Evolutionary conservation across 2,888 invertebrate genomes (phyloP).

Genomic region (Hypsopygia costalis): DNA sequence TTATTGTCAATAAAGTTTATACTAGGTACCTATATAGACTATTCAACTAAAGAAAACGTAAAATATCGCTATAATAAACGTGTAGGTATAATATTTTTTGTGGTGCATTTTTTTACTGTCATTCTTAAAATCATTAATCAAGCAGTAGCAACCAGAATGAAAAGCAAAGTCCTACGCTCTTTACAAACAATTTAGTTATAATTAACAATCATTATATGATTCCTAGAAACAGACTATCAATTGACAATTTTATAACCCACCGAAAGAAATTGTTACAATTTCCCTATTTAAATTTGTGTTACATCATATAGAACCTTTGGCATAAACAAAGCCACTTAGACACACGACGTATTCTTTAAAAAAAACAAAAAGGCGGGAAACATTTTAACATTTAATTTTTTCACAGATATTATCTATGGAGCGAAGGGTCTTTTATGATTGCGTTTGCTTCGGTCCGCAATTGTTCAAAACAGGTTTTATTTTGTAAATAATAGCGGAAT

Average conservation of each 20-base stretch:
- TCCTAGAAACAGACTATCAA: constrained; percentile 13
- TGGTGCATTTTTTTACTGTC: too few species aligned
- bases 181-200: constrained; percentile 3
- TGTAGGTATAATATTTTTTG: too few species aligned
- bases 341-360: constrained; percentile 25
- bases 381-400: constrained; percentile 61
- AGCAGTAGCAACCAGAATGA: too few species aligned
- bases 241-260: constrained; percentile 30
- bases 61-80: too few species aligned
- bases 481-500: constrained; percentile 38
- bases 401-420: constrained; percentile 4
- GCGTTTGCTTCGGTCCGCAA: constrained; percentile 50
- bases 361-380: constrained; percentile 49
- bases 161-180: background rate
- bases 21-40: too few species aligned
- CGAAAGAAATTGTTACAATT: constrained; percentile 54
- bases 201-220: background rate
- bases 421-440: constrained; percentile 47
- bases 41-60: too few species aligned
- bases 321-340: constrained; percentile 39
- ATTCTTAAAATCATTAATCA: too few species aligned
- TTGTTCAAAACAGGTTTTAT: constrained; percentile 63
- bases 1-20: too few species aligned
- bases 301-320: constrained; percentile 28
- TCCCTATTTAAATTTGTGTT: constrained; percentile 19